A percentile compares a stretch with the other conserved stretches of the same genome.
These are phyloP conservation scores for Sorex maritimensis DNA, from an alignment of 2,797 vertebrate species.

Conservation along the genomic window DNA sequence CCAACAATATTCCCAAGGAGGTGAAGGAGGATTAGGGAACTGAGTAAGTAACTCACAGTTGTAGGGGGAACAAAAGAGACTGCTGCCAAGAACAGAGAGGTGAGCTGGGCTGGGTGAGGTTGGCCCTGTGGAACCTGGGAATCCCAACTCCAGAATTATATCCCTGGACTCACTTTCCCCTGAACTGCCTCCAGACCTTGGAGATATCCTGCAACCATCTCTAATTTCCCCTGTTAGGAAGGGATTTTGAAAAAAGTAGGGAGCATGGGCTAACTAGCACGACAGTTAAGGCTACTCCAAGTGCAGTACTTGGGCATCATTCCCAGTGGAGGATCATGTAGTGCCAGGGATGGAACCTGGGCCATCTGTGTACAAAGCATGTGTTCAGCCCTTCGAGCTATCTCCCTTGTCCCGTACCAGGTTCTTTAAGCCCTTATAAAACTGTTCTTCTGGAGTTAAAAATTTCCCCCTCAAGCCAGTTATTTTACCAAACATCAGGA, in stretches of 20 bases:
- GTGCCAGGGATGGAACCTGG: too few relatives aligned
- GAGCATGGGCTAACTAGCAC: not conserved
- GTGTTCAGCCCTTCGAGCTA: too few relatives aligned
- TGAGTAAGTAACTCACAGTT: not conserved
- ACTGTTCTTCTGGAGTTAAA: constrained; percentile 52
- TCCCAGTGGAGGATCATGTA: too few relatives aligned
- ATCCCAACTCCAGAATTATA: not conserved
- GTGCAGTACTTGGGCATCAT: too few relatives aligned
- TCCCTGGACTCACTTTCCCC: not conserved
- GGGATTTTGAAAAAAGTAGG: constrained; percentile 43
- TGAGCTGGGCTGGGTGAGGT: not conserved
- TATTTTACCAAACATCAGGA: constrained; percentile 46
- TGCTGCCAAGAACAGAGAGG: not conserved
- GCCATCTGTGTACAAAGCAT: too few relatives aligned
- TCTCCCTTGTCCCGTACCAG: not conserved
- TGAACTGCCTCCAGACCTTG: constrained; percentile 55
- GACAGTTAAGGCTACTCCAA: not conserved
- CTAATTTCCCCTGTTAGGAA: constrained; percentile 39
- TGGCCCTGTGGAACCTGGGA: not conserved
- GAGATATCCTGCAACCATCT: not conserved
- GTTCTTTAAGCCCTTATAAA: not conserved
- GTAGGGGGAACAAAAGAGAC: not conserved
- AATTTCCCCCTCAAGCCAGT: not conserved
- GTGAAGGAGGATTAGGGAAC: not conserved
- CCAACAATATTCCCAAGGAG: not conserved